A percentile compares a stretch with the other conserved stretches of the same genome.
Conservation (phyloP, 2,888 invertebrate genomes). For the Yponomeuta plumbellus region DNA sequence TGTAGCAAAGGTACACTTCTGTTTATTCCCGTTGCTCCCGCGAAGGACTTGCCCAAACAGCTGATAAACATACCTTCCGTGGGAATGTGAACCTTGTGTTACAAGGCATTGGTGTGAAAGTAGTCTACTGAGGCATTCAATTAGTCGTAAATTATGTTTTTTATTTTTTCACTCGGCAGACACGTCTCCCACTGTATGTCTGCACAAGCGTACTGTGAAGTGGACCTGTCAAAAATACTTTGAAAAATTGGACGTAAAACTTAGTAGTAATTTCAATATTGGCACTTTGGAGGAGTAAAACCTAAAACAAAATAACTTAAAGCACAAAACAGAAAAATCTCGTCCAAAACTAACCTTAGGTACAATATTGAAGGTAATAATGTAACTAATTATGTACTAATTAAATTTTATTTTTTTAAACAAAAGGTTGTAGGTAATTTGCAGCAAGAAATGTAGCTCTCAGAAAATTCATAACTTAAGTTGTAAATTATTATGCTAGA, state of each 20-base stretch:
- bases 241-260: neutral
- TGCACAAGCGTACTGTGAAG: neutral
- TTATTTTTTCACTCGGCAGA: slow-evolving; percentile 26
- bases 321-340: no score
- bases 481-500: no score
- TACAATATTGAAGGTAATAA: no score
- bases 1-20: neutral
- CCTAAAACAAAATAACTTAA: no score
- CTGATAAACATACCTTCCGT: slow-evolving; percentile 33
- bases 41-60: slow-evolving; percentile 35
- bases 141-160: slow-evolving; percentile 38
- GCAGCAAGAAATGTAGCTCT: no score
- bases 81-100: neutral
- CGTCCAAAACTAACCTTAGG: no score
- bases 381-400: no score
- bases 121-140: slow-evolving; percentile 27
- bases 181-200: neutral
- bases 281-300: neutral
- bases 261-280: neutral
- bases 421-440: no score
- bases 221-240: neutral
- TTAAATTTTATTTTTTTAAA: no score
- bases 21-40: slow-evolving; percentile 23
- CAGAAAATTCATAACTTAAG: no score
- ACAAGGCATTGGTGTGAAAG: slow-evolving; percentile 16